A percentile compares a stretch with the other conserved stretches of the same genome.
These are phyloP conservation scores for Callospermophilus lateralis DNA, from an alignment of 2,113 vertebrate species.

Conservation along the genomic window DNA sequence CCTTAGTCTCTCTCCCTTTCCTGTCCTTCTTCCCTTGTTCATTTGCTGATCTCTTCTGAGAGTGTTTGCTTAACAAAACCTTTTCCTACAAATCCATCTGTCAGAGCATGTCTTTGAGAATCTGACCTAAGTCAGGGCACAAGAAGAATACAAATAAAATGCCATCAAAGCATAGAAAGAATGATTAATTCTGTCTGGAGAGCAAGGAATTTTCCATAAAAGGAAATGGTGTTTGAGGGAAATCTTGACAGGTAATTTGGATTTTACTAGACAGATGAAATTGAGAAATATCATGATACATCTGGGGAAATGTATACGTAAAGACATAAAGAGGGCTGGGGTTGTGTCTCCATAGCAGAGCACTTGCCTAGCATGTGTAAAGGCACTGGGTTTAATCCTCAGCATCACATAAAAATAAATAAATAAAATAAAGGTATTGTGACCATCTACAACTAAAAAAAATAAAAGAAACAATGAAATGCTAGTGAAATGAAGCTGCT, in stretches of 20 bases:
- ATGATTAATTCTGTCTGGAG: neutral
- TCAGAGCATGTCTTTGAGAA: neutral
- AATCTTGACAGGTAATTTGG: neutral
- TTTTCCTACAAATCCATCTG: neutral
- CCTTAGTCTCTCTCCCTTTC: neutral
- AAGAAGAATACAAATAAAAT: constrained; percentile 13
- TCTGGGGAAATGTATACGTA: neutral
- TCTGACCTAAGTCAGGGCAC: neutral
- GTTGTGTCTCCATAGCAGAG: too few species aligned
- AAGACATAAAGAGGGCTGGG: too few species aligned
- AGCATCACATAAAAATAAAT: too few species aligned
- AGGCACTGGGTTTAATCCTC: too few species aligned
- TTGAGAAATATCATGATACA: neutral
- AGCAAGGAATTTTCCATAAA: neutral
- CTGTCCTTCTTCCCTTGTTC: neutral
- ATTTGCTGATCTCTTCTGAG: neutral
- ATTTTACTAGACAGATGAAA: neutral
- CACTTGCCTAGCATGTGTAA: too few species aligned
- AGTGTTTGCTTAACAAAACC: neutral
- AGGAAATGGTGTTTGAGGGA: neutral
- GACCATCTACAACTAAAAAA: too few species aligned
- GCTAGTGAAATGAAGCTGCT: neutral
- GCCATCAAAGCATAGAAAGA: neutral
- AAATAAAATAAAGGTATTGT: too few species aligned
- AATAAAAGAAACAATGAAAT: too few species aligned